Evolutionary conservation across 2,797 vertebrate species (phyloP).

Genomic region (Crossoptilon crossoptilon): DNA sequence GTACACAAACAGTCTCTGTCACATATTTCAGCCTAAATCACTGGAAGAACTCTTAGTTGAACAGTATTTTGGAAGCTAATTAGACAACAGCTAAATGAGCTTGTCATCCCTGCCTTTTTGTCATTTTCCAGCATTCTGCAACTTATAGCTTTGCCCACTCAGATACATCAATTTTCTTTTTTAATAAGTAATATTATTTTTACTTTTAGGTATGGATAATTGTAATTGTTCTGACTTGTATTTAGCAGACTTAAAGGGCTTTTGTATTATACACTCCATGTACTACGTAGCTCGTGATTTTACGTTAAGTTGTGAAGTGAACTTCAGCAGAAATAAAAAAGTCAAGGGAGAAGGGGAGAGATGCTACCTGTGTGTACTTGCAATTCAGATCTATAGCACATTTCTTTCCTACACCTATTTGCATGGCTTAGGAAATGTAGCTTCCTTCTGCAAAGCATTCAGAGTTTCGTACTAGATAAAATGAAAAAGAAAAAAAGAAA

Average conservation of each 20-base stretch:
- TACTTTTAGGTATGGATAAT: background rate
- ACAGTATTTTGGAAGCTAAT: background rate
- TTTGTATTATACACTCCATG: background rate
- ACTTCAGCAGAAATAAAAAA: background rate
- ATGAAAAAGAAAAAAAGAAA: background rate
- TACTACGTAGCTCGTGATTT: background rate
- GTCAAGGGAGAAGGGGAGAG: background rate
- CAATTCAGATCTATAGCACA: background rate
- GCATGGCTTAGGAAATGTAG: background rate
- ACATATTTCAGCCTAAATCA: background rate
- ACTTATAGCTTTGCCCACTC: background rate
- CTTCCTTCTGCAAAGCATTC: background rate
- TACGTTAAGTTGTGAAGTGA: background rate
- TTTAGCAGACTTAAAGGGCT: background rate
- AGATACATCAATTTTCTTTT: background rate
- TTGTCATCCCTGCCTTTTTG: background rate
- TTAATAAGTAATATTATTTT: background rate
- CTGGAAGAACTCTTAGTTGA: background rate
- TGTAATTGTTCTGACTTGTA: background rate
- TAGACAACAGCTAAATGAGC: background rate
- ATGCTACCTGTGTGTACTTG: background rate
- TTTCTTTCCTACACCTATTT: background rate
- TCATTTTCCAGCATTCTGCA: background rate
- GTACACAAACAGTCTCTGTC: background rate
- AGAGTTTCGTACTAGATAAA: background rate